Percentiles rank a stretch among this genome's conserved stretches.
phyloP scores from a whole-genome alignment of 2,797 vertebrate species.

The Holocentrus rufus region DNA sequence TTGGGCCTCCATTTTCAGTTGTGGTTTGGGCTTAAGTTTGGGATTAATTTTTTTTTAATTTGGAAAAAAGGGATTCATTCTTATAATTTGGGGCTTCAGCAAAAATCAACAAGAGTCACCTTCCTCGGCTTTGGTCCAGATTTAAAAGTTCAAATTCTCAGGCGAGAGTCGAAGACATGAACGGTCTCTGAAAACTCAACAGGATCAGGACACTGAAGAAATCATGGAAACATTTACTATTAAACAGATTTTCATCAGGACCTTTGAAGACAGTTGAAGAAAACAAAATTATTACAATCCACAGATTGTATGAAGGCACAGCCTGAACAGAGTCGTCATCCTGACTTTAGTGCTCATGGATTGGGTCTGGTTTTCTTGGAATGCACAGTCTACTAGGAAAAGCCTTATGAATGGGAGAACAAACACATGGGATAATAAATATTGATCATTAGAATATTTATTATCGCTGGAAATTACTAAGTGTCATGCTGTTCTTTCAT shows the following conservation, averaged over 20 bases:
- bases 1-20: no score
- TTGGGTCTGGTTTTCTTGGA: slow-evolving; percentile 64
- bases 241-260: neutral
- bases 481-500: slow-evolving; percentile 39
- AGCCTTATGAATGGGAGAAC: slow-evolving; percentile 70
- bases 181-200: neutral
- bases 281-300: slow-evolving; percentile 16
- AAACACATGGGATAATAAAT: slow-evolving; percentile 72
- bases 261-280: slow-evolving; percentile 8
- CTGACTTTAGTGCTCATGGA: slow-evolving; percentile 64
- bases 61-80: neutral
- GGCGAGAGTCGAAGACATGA: neutral
- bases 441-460: slow-evolving; percentile 81
- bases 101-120: neutral
- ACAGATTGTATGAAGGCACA: slow-evolving; percentile 71
- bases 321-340: slow-evolving; percentile 66
- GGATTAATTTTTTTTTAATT: neutral
- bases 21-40: no score
- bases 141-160: slow-evolving; percentile 4
- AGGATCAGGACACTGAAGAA: neutral
- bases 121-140: neutral
- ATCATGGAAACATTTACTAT: neutral
- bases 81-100: neutral
- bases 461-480: slow-evolving; percentile 74
- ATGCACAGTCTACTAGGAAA: slow-evolving; percentile 64